A percentile compares a stretch with the other conserved stretches of the same genome.
These are phyloP conservation scores for Poicephalus meyeri DNA, from an alignment of 2,113 vertebrate species.

Conservation along the genomic window DNA sequence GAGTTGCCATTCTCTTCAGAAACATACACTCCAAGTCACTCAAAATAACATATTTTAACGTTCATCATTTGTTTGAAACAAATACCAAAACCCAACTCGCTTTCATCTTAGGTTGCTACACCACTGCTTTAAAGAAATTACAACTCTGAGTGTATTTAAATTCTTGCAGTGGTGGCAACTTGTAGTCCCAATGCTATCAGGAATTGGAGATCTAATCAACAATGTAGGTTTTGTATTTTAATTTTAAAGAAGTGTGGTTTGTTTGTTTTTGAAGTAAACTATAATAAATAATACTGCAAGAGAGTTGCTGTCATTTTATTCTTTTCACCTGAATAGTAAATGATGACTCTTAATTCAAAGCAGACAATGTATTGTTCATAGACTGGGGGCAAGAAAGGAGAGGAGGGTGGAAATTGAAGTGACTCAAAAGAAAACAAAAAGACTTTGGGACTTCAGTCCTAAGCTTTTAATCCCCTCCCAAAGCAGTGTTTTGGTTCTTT, in stretches of 20 bases:
- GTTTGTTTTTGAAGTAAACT: not conserved
- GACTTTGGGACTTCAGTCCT: not conserved
- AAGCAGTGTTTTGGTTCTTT: not conserved
- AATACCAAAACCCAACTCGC: fast-evolving
- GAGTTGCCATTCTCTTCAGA: not conserved
- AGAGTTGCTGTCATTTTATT: not conserved
- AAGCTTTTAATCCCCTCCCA: not conserved
- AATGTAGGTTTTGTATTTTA: not conserved
- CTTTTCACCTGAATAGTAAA: not conserved
- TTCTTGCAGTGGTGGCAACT: not conserved
- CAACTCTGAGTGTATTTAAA: not conserved
- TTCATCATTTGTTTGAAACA: not conserved
- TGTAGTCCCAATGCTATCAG: not conserved
- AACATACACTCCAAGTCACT: not conserved
- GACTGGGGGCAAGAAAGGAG: not conserved
- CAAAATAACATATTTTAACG: not conserved
- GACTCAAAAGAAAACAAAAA: not conserved
- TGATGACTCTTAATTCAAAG: not conserved
- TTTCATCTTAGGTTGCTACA: not conserved
- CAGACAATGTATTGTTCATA: not conserved
- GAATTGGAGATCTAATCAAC: not conserved
- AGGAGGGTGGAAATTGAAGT: not conserved
- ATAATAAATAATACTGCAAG: not conserved
- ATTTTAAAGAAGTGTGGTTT: not conserved
- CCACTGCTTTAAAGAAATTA: not conserved